These are phyloP conservation scores for Danio rerio DNA, from an alignment of 2,113 vertebrate species.

Conservation along the genomic window GRCz12tu NC_133199.1:27001001-27001500, in stretches of 20 bases:
- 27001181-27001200: slow-evolving; percentile 59
- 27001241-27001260: not conserved
- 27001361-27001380: no score
- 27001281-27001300: no score
- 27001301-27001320: no score
- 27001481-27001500: no score
- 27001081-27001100: slow-evolving; percentile 69
- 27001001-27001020: slow-evolving; percentile 79
- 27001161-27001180: slow-evolving; percentile 68
- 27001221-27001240: slow-evolving; percentile 46
- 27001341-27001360: no score
- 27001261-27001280: no score
- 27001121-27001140: slow-evolving; percentile 66
- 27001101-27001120: slow-evolving; percentile 68
- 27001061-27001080: slow-evolving; percentile 61
- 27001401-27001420: no score
- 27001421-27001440: no score
- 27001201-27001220: slow-evolving; percentile 57
- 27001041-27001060: slow-evolving; percentile 55
- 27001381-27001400: no score
- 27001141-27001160: slow-evolving; percentile 70
- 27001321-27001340: no score
- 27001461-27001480: no score
- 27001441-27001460: no score
- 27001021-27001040: slow-evolving; percentile 74